These are phyloP conservation scores for Rhynchophorus ferrugineus DNA, from an alignment of 1,140 invertebrate genomes.

Conservation along the genomic window DNA sequence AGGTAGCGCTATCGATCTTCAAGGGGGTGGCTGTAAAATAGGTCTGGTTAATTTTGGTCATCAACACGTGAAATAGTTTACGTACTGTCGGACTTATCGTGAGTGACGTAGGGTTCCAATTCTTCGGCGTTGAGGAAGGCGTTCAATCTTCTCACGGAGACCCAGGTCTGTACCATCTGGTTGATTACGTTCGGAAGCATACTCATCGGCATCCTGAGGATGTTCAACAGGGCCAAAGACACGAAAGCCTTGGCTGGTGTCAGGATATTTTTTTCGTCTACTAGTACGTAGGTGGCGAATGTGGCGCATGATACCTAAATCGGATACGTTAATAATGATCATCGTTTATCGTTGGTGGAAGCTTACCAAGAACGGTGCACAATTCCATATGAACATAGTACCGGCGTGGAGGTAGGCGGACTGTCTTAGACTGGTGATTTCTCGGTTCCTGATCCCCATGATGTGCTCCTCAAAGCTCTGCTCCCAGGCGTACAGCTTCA, in stretches of 20 bases:
- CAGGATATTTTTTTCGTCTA: conserved; percentile 73
- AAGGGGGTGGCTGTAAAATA: conserved; percentile 22
- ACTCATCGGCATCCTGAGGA: conserved; percentile 86
- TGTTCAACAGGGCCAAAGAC: conserved; percentile 93
- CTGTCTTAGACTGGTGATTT: conserved; percentile 75
- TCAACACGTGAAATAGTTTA: neutral
- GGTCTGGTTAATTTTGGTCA: neutral
- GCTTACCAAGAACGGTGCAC: conserved; percentile 91
- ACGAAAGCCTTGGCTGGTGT: conserved; percentile 91
- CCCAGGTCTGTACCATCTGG: conserved; percentile 68
- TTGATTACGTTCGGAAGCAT: conserved; percentile 83
- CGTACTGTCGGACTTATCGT: conserved; percentile 67
- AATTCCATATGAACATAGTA: conserved; percentile 92
- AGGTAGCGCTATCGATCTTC: conserved; percentile 48
- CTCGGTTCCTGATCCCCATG: conserved; percentile 71
- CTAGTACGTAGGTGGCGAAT: conserved; percentile 82
- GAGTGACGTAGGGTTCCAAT: conserved; percentile 63
- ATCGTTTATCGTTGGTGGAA: too few relatives aligned
- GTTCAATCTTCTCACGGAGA: conserved; percentile 76
- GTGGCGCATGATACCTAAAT: conserved; percentile 79
- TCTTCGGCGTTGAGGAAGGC: conserved; percentile 86
- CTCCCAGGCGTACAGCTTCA: conserved; percentile 27
- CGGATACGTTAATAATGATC: conserved; percentile 5
- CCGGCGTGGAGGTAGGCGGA: conserved; percentile 80
- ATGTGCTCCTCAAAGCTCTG: conserved; percentile 80